Conservation (phyloP, 1,140 invertebrate species). For the Teleogryllus occipitalis region DNA sequence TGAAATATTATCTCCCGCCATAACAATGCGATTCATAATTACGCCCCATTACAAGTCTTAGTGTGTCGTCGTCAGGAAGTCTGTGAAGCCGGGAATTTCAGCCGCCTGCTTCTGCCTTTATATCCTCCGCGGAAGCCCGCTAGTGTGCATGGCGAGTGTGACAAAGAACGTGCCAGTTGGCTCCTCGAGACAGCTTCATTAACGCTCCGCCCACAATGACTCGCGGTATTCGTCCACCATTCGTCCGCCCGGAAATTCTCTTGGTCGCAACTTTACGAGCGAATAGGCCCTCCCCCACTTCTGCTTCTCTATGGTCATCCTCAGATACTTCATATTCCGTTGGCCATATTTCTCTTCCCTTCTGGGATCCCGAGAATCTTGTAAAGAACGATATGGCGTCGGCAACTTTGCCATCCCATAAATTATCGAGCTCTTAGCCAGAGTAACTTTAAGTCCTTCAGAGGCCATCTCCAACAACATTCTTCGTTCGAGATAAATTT, state of each 20-base stretch:
- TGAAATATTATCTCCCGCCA: too few species aligned
- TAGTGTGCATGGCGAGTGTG: not conserved
- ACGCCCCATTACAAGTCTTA: too few species aligned
- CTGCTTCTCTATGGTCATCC: not conserved
- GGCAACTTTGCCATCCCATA: not conserved
- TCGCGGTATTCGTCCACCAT: too few species aligned
- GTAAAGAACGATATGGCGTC: slow-evolving; percentile 3
- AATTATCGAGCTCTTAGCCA: not conserved
- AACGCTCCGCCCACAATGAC: not conserved
- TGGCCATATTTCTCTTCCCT: not conserved
- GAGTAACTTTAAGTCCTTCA: slow-evolving; percentile 1
- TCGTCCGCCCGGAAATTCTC: too few species aligned
- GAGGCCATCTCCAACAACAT: not conserved
- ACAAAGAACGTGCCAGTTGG: not conserved
- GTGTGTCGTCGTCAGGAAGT: too few species aligned
- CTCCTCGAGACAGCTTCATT: not conserved
- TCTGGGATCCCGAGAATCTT: not conserved
- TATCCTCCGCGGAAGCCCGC: not conserved
- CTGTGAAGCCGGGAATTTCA: too few species aligned
- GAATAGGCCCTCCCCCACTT: too few species aligned
- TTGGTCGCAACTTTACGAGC: too few species aligned
- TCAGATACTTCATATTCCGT: not conserved
- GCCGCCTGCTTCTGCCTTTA: too few species aligned
- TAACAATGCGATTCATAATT: too few species aligned
- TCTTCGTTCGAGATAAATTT: not conserved